These are phyloP conservation scores for Columbina picui DNA, from an alignment of 2,113 vertebrate genomes.

Conservation along the genomic window DNA sequence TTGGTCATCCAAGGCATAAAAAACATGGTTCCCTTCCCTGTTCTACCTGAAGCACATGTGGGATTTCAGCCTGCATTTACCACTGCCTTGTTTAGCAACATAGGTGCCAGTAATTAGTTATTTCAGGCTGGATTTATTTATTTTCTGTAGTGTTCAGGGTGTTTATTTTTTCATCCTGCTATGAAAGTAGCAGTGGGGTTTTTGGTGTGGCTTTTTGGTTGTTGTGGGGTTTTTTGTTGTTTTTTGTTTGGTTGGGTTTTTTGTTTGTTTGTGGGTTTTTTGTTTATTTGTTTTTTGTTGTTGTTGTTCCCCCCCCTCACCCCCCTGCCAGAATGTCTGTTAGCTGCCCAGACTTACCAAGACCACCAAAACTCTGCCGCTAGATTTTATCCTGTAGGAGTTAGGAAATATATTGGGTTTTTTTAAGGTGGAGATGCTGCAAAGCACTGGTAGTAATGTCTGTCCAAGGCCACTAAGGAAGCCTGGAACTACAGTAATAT, in stretches of 20 bases:
- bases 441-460: not conserved
- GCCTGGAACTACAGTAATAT: not conserved
- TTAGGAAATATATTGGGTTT: not conserved
- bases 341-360: not conserved
- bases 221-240: too few species aligned
- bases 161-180: not conserved
- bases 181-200: not conserved
- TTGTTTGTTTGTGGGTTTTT: too few species aligned
- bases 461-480: not conserved
- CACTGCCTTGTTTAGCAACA: not conserved
- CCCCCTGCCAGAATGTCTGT: not conserved
- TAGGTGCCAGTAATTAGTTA: not conserved
- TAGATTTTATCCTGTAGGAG: not conserved
- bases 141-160: not conserved
- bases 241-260: too few species aligned
- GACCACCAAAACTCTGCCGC: not conserved
- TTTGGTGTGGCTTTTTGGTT: too few species aligned
- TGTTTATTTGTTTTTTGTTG: not conserved
- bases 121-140: not conserved
- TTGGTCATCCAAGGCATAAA: not conserved
- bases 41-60: fast-evolving
- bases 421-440: not conserved
- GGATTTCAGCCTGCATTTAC: not conserved
- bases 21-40: not conserved
- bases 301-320: too few species aligned